A percentile compares a stretch with the other conserved stretches of the same genome.
These are phyloP conservation scores for Ptychochromis oligacanthus DNA, from an alignment of 2,113 vertebrate species.

Conservation along the genomic window DNA sequence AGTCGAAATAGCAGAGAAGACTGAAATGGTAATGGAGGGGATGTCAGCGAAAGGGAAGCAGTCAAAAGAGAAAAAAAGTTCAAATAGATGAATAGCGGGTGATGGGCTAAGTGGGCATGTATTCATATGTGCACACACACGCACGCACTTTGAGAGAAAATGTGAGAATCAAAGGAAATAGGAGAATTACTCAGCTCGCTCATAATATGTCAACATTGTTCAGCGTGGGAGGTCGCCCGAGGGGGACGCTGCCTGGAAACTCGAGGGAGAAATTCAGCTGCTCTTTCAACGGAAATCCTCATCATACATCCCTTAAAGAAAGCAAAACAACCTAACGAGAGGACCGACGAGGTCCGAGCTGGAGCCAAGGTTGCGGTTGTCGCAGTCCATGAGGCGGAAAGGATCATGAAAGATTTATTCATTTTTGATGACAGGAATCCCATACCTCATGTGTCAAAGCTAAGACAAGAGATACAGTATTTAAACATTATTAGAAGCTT, in stretches of 20 bases:
- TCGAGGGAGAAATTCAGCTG: conserved; percentile 63
- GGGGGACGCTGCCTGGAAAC: conserved; percentile 41
- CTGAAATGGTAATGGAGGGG: conserved; percentile 31
- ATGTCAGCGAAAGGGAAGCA: conserved; percentile 34
- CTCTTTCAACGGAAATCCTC: conserved; percentile 69
- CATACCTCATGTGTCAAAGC: conserved; percentile 25
- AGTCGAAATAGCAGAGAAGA: conserved; percentile 20
- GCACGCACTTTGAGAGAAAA: neutral
- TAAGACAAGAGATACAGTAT: neutral
- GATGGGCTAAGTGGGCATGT: conserved; percentile 7
- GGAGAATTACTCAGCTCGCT: conserved; percentile 21
- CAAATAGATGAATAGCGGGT: conserved; percentile 31
- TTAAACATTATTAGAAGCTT: neutral
- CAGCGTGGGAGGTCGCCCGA: conserved; percentile 61
- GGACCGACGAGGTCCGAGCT: neutral
- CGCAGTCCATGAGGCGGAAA: conserved; percentile 27
- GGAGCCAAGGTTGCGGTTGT: conserved; percentile 1
- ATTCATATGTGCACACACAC: neutral
- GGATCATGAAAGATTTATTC: conserved; percentile 47
- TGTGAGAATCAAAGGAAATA: conserved; percentile 40
- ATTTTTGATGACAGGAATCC: conserved; percentile 38
- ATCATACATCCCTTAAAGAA: conserved; percentile 61
- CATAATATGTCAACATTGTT: conserved; percentile 57
- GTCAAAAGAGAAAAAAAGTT: conserved; percentile 36
- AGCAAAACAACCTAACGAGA: conserved; percentile 60